Evolutionary conservation across 2,113 vertebrate species (phyloP).

Genomic region (Laticauda colubrina): DNA sequence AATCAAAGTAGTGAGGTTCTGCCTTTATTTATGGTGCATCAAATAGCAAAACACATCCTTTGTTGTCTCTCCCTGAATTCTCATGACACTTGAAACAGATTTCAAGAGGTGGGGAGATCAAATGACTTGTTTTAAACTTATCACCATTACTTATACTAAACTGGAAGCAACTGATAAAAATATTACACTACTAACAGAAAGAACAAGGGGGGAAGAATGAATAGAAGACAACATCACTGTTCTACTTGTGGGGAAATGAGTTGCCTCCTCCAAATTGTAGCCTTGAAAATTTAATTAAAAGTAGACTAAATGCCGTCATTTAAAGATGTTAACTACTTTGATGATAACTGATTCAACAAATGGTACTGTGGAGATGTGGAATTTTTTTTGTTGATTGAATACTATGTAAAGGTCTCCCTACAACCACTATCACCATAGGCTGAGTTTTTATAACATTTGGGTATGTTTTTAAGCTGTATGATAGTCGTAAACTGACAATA

Average conservation of each 20-base stretch:
- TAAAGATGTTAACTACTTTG: slow-evolving; percentile 52
- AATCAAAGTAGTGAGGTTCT: background rate
- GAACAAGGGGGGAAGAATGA: slow-evolving; percentile 9
- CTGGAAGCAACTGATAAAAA: slow-evolving; percentile 64
- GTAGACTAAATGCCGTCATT: slow-evolving; percentile 61
- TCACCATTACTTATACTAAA: slow-evolving; percentile 63
- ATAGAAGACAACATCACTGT: slow-evolving; percentile 37
- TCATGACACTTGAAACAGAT: slow-evolving; percentile 45
- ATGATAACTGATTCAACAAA: slow-evolving; percentile 70
- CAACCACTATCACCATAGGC: slow-evolving; percentile 35
- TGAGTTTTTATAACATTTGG: background rate
- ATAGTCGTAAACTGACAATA: slow-evolving; percentile 61
- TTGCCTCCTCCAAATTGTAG: slow-evolving; percentile 59
- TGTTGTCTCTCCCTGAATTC: background rate
- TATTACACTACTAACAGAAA: slow-evolving; percentile 43
- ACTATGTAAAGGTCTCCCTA: slow-evolving; percentile 40
- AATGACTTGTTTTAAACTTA: slow-evolving; percentile 55
- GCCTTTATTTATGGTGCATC: background rate
- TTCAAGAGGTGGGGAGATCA: slow-evolving; percentile 52
- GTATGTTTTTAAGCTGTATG: slow-evolving; percentile 65
- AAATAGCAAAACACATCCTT: background rate
- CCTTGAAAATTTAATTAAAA: slow-evolving; percentile 72
- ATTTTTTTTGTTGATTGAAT: slow-evolving; percentile 63
- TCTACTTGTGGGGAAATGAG: slow-evolving; percentile 66
- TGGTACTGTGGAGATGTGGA: slow-evolving; percentile 63